These are phyloP conservation scores for Anguilla megastoma DNA, from an alignment of 2,797 vertebrate genomes.

Conservation along the genomic window DNA sequence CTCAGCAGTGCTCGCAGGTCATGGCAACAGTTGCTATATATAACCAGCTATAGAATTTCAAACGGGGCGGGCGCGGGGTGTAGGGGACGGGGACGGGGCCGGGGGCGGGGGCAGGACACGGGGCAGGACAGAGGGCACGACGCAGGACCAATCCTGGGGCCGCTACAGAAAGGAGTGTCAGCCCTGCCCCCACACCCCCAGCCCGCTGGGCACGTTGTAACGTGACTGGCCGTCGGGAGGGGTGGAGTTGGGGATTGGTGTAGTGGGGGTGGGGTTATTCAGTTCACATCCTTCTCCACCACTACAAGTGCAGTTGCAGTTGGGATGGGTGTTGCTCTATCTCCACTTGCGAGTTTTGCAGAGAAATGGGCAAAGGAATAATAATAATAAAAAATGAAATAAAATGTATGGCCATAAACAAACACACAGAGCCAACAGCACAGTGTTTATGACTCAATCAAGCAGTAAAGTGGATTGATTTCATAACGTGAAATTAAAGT, in stretches of 20 bases:
- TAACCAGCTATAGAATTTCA: conserved; percentile 9
- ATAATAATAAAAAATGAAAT: not conserved
- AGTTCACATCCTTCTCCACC: not conserved
- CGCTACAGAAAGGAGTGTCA: not conserved
- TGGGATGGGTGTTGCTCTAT: not conserved
- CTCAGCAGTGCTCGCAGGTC: not conserved
- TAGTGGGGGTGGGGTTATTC: not conserved
- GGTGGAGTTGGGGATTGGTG: not conserved
- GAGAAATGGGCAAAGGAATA: not conserved
- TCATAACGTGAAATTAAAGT: not conserved
- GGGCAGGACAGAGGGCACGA: not conserved
- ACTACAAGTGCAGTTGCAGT: not conserved
- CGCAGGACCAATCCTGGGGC: not conserved
- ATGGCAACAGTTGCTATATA: not conserved
- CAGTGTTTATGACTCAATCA: not conserved
- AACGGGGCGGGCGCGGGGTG: not conserved
- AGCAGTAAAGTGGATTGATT: not conserved
- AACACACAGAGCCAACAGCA: not conserved
- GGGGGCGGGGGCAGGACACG: not conserved
- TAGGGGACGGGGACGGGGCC: not conserved
- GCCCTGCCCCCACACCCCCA: not conserved
- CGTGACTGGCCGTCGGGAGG: not conserved
- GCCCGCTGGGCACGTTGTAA: no score
- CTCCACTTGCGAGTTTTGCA: not conserved
- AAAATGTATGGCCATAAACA: not conserved